Evolutionary conservation across 2,888 invertebrate species (phyloP).

Genomic region (Iphiclides podalirius): DNA sequence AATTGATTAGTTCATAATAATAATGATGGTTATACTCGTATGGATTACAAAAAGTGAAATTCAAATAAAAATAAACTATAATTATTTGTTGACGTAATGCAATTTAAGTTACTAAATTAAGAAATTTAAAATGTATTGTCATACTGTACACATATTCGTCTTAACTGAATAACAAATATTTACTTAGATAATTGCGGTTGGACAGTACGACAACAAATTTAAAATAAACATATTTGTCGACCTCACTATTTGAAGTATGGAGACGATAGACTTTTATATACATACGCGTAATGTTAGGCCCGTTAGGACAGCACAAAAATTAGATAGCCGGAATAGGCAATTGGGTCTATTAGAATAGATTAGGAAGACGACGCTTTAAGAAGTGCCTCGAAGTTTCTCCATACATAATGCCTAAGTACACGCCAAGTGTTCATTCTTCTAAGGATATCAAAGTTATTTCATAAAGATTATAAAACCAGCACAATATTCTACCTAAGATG

Average conservation of each 20-base stretch:
- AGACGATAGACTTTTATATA: background rate
- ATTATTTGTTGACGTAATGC: too few relatives aligned
- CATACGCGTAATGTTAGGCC: background rate
- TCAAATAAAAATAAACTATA: too few relatives aligned
- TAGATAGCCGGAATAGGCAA: constrained; percentile 20
- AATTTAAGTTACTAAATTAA: background rate
- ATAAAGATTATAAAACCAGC: too few relatives aligned
- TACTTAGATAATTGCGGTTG: background rate
- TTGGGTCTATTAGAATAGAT: constrained; percentile 18
- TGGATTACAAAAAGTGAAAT: too few relatives aligned
- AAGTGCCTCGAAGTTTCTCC: constrained; percentile 1
- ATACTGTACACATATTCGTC: background rate
- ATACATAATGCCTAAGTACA: background rate
- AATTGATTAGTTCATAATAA: too few relatives aligned
- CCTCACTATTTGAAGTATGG: background rate
- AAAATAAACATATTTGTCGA: background rate
- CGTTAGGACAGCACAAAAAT: constrained; percentile 8
- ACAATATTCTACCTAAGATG: too few relatives aligned
- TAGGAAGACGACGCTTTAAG: constrained; percentile 15
- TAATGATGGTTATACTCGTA: too few relatives aligned
- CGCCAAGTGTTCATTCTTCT: background rate
- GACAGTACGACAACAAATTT: background rate
- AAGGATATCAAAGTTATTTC: too few relatives aligned
- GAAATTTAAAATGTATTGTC: background rate
- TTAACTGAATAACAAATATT: background rate